Evolutionary conservation across 1,140 invertebrate genomes (phyloP).

Genomic region (Lordiphosa stackelbergi): DNA sequence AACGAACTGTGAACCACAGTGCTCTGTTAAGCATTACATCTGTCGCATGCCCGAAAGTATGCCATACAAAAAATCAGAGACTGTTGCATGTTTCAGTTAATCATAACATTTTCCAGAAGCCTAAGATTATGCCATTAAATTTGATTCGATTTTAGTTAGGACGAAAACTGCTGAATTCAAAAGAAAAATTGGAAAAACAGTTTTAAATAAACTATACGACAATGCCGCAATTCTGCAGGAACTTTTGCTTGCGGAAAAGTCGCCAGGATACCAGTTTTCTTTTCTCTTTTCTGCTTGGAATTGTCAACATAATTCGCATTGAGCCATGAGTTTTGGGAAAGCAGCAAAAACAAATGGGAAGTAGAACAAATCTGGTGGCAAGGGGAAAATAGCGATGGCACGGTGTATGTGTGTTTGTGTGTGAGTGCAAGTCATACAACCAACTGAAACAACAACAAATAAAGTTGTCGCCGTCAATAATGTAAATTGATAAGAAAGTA

Average conservation of each 20-base stretch:
- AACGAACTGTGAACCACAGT: no score
- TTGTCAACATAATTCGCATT: slow-evolving; percentile 44
- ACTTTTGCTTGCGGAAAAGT: slow-evolving; percentile 25
- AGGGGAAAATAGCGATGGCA: slow-evolving; percentile 6
- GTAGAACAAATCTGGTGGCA: not conserved
- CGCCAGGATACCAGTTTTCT: slow-evolving; percentile 15
- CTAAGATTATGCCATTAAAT: slow-evolving; percentile 27
- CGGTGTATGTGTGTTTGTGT: not conserved
- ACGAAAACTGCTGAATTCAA: not conserved
- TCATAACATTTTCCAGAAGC: slow-evolving; percentile 5
- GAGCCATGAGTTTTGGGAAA: slow-evolving; percentile 20
- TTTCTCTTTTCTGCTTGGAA: slow-evolving; percentile 14
- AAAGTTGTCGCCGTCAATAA: slow-evolving; percentile 45
- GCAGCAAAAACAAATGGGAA: slow-evolving; percentile 20
- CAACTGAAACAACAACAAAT: slow-evolving; percentile 18
- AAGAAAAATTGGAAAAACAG: slow-evolving; percentile 6
- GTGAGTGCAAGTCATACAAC: slow-evolving; percentile 5
- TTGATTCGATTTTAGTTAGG: not conserved
- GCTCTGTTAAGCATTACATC: no score
- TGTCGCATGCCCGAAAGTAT: no score
- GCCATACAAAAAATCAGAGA: not conserved
- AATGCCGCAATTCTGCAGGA: slow-evolving; percentile 16
- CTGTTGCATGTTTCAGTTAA: not conserved
- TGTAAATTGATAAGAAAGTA: slow-evolving; percentile 51
- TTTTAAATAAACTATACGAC: slow-evolving; percentile 48